phyloP scores from a whole-genome alignment of 2,888 invertebrate species.

The Conistra vaccinii region DNA sequence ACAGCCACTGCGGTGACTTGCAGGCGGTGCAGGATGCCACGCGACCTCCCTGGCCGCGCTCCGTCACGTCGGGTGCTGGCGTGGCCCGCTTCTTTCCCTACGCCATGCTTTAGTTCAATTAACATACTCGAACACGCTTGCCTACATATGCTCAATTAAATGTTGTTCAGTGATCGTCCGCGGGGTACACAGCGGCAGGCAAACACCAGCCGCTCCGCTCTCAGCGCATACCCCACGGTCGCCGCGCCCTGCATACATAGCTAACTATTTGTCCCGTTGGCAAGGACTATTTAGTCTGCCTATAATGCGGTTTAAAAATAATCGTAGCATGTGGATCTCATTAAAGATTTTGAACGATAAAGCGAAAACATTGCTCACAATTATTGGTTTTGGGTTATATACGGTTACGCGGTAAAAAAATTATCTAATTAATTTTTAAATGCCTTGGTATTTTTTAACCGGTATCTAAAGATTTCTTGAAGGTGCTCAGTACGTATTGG shows the following conservation, averaged over 20 bases:
- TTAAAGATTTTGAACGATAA: conserved; percentile 1
- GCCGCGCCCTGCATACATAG: conserved; percentile 30
- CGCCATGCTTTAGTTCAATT: conserved; percentile 29
- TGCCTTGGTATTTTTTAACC: background rate
- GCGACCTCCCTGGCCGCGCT: conserved; percentile 78
- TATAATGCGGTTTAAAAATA: conserved; percentile 19
- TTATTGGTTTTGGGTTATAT: background rate
- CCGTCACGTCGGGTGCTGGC: conserved; percentile 92
- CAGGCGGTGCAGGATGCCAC: conserved; percentile 79
- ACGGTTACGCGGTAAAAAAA: background rate
- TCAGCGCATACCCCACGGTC: conserved; percentile 4
- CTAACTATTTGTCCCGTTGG: conserved; percentile 20
- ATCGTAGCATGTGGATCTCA: conserved; percentile 8
- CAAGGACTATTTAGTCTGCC: conserved; percentile 15
- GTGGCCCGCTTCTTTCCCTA: conserved; percentile 86
- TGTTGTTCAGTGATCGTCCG: conserved; percentile 28
- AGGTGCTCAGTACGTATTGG: background rate
- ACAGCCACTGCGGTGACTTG: conserved; percentile 86
- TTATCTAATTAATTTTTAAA: background rate
- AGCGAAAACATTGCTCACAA: background rate
- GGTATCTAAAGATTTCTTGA: too few species aligned
- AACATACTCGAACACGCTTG: conserved; percentile 17
- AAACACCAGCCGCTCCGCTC: conserved; percentile 39
- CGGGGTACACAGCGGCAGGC: conserved; percentile 17
- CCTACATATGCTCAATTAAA: conserved; percentile 10